Evolutionary conservation across 2,888 invertebrate genomes (phyloP).

Genomic region (Graphium colonna): DNA sequence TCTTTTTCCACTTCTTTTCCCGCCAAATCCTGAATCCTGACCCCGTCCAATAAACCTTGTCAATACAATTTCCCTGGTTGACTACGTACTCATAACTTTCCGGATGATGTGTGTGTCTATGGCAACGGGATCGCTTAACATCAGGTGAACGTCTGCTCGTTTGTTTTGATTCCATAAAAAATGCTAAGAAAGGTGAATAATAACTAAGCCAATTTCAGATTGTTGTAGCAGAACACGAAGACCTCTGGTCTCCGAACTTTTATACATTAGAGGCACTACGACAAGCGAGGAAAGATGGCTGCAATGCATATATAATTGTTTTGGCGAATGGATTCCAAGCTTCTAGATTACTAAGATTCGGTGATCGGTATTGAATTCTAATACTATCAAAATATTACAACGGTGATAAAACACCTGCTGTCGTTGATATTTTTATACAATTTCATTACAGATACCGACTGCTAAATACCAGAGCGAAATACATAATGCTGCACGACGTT

Average conservation of each 20-base stretch:
- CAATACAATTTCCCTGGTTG: no score
- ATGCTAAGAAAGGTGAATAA: no score
- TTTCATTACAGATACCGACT: slow-evolving; percentile 80
- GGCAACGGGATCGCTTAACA: no score
- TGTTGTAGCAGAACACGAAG: slow-evolving; percentile 82
- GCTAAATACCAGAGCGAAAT: slow-evolving; percentile 85
- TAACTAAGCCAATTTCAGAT: slow-evolving; percentile 55
- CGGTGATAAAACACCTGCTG: no score
- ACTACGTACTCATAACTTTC: no score
- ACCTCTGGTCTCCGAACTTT: slow-evolving; percentile 81
- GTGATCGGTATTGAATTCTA: slow-evolving; percentile 81
- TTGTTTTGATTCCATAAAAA: no score
- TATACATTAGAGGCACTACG: slow-evolving; percentile 78
- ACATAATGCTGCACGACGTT: slow-evolving; percentile 84
- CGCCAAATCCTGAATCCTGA: no score
- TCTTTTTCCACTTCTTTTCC: no score
- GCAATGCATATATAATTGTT: slow-evolving; percentile 85
- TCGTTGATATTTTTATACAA: no score
- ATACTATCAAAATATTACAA: not conserved
- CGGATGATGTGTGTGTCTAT: no score
- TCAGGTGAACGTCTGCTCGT: no score
- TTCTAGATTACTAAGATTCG: slow-evolving; percentile 83
- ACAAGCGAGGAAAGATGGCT: slow-evolving; percentile 82
- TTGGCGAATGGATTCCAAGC: slow-evolving; percentile 86
- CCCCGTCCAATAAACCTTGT: no score